A percentile compares a stretch with the other conserved stretches of the same genome.
phyloP scores from a whole-genome alignment of 2,888 invertebrate species.

The Drosophila antonietae region DNA sequence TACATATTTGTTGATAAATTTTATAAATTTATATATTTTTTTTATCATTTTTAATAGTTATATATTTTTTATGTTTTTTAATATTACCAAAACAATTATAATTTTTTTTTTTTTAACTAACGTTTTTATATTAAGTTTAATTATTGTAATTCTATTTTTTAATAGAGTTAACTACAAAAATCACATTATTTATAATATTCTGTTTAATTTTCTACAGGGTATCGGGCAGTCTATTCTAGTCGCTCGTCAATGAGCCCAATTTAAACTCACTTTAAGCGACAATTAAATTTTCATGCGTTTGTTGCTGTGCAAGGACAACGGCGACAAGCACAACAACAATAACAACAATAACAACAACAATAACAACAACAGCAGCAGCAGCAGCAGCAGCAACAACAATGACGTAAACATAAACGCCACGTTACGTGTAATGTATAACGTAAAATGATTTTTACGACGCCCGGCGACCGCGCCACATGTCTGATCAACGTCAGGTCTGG shows the following conservation, averaged over 20 bases:
- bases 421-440: constrained; percentile 74
- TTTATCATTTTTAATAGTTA: too few species aligned
- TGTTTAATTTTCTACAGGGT: not conserved
- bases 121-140: too few species aligned
- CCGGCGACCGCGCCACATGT: constrained; percentile 66
- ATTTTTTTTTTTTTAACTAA: too few species aligned
- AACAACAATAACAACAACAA: constrained; percentile 22
- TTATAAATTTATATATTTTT: too few species aligned
- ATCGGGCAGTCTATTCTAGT: not conserved
- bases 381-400: constrained; percentile 39
- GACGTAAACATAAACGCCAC: constrained; percentile 76
- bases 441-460: constrained; percentile 75
- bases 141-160: too few species aligned
- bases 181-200: too few species aligned
- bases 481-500: constrained; percentile 69
- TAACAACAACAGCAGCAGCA: constrained; percentile 30
- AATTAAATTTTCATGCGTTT: constrained; percentile 73
- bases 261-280: constrained; percentile 78
- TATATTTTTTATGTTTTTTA: too few species aligned
- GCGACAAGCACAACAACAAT: constrained; percentile 43
- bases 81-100: too few species aligned
- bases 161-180: too few species aligned
- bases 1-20: too few species aligned
- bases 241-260: not conserved
- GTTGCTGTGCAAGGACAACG: constrained; percentile 45